phyloP scores from a whole-genome alignment of 1,140 invertebrate genomes.

The Asobara japonica region DNA sequence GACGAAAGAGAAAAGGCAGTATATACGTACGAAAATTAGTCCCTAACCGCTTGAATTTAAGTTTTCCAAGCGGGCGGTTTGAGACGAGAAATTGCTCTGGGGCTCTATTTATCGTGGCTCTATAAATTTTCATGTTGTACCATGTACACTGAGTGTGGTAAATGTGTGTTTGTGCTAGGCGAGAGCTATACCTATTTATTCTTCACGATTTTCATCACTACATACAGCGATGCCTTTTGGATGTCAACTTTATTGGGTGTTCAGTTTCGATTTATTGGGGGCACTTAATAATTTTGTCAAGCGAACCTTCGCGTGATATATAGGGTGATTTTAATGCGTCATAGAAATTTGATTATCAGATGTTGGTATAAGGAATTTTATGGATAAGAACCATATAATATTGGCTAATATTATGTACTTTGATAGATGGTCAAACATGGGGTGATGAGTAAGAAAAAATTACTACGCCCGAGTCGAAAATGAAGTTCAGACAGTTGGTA shows the following conservation, averaged over 20 bases:
- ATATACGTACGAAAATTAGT: conserved; percentile 13
- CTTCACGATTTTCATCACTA: not conserved
- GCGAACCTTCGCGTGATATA: too few relatives aligned
- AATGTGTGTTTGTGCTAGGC: not conserved
- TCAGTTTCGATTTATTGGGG: conserved; percentile 20
- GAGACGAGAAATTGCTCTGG: conserved; percentile 12
- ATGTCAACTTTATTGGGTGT: conserved; percentile 22
- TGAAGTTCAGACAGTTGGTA: too few relatives aligned
- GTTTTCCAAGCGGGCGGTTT: not conserved
- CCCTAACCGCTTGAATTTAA: conserved; percentile 1
- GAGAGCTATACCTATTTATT: conserved; percentile 21
- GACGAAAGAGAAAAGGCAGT: not conserved
- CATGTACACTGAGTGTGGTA: conserved; percentile 19
- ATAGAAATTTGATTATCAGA: too few relatives aligned
- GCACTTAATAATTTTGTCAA: not conserved
- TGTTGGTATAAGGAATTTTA: too few relatives aligned
- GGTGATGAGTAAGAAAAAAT: too few relatives aligned
- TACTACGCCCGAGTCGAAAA: too few relatives aligned
- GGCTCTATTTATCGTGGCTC: conserved; percentile 29
- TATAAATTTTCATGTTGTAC: conserved; percentile 28
- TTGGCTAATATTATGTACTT: too few relatives aligned
- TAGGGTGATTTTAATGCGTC: too few relatives aligned
- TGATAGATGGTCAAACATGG: too few relatives aligned
- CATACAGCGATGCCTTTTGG: not conserved
- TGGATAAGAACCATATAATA: too few relatives aligned